Evolutionary conservation across 1,140 invertebrate genomes (phyloP), one percentile per base, ranked within the genome.

Genomic region (Acyrthosiphon pisum): DNA sequence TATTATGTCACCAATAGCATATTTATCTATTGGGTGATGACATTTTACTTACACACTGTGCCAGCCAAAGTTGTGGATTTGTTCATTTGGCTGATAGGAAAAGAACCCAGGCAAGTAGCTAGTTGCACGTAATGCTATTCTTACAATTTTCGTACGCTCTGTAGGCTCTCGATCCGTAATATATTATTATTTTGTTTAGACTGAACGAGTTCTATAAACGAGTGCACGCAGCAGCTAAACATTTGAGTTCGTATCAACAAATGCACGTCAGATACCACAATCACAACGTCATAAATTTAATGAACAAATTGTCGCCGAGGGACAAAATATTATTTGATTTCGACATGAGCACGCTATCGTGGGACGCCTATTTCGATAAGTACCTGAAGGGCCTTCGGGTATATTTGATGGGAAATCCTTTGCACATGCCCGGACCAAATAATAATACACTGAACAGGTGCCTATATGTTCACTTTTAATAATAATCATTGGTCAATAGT

Each of bases 381-480:
- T 97, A 98, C 94, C 95, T 97, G 6, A 95, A 95, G 94, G 97
- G 97, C 22, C 95, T 97, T 35, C 95, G 97, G 84, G 95, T 96
- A 50, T 97, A 97, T 94, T 94, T 98, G 50, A 95, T 98, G 83
- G 97, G 97, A 94, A 97, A 98, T 94, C 96, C 96, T 93, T 94
- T 97, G 30, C 96, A 96, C 22, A 97, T 89, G 41, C 23, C 94
- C 9, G 91, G 46, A 68, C 11, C 94, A 26, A 93, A 50, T 18
- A 93, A 83, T 81, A 90, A 86, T 35, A 37, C 37, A 41, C 53
- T 87, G 26, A 53, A 94, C 68, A 93, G 93, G 88, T 89, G 37
- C 11, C 44, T 44, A 41, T 53, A 1, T 53, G 18, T n/a, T n/a
- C 0, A 68, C 11, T n/a, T 76, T 76, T n/a, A 1, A n/a, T 76